Percentiles rank a stretch among this genome's conserved stretches.
Conservation (phyloP, 1,140 invertebrate species). For the Uloborus diversus region DNA sequence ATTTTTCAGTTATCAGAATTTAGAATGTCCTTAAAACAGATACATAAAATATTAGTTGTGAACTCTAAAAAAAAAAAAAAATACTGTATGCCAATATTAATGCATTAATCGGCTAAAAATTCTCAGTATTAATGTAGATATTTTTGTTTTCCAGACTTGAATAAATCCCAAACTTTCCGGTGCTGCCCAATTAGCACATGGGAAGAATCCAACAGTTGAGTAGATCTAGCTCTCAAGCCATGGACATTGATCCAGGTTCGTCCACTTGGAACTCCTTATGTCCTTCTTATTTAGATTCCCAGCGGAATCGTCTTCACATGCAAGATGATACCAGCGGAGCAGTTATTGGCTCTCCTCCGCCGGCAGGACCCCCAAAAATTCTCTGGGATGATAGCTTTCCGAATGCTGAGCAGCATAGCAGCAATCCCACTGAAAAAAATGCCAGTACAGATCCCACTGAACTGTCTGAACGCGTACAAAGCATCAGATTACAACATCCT, state of each 20-base stretch:
- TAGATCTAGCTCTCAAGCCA: neutral
- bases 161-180: neutral
- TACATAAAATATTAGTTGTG: no score
- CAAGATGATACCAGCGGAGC: constrained; percentile 11
- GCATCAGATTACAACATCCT: constrained; percentile 28
- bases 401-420: neutral
- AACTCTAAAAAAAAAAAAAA: no score
- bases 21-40: no score
- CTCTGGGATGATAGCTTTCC: constrained; percentile 21
- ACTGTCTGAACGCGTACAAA: constrained; percentile 10
- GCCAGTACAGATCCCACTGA: neutral
- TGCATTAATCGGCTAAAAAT: no score
- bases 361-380: constrained; percentile 27
- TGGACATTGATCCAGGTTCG: constrained; percentile 31
- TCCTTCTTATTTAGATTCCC: constrained; percentile 16
- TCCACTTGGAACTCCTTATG: constrained; percentile 27
- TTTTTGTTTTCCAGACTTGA: no score
- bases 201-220: constrained; percentile 15
- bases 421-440: neutral
- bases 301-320: constrained; percentile 10
- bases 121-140: no score
- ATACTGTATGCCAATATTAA: no score
- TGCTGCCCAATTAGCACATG: constrained; percentile 13
- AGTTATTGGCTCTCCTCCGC: constrained; percentile 35
- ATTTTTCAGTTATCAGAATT: no score